Conservation (phyloP, 2,888 invertebrate genomes). For the Nematopogon swammerdamellus region DNA sequence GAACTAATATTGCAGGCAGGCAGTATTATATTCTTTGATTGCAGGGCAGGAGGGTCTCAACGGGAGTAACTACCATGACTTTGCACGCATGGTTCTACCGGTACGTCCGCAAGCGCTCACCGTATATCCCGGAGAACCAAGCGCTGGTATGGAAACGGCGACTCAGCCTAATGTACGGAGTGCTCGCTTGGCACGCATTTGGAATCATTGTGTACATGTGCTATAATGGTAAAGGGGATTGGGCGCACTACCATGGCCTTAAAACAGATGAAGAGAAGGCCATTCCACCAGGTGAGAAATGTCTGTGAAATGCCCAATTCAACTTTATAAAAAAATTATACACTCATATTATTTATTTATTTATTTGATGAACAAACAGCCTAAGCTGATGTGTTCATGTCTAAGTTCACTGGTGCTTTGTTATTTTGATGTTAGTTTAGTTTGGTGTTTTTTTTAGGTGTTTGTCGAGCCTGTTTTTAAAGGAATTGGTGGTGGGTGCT, state of each 20-base stretch:
- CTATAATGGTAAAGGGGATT: conserved; percentile 61
- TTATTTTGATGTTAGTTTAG: no score
- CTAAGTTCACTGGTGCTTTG: no score
- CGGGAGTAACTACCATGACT: no score
- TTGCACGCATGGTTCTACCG: no score
- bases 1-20: no score
- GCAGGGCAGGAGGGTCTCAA: no score
- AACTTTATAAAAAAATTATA: background rate
- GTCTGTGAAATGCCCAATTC: background rate
- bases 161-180: conserved; percentile 59
- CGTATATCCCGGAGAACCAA: conserved; percentile 36
- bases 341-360: conserved; percentile 20
- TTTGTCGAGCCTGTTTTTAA: no score
- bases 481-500: no score
- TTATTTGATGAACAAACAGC: no score
- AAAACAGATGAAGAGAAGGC: conserved; percentile 58
- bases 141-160: conserved; percentile 61
- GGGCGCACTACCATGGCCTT: conserved; percentile 64
- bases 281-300: conserved; percentile 52
- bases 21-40: no score
- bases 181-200: conserved; percentile 72
- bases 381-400: no score
- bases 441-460: no score
- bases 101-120: conserved; percentile 36
- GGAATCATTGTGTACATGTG: conserved; percentile 59